Evolutionary conservation across 2,113 vertebrate genomes (phyloP).

Genomic region (Gorsachius goisagi): DNA sequence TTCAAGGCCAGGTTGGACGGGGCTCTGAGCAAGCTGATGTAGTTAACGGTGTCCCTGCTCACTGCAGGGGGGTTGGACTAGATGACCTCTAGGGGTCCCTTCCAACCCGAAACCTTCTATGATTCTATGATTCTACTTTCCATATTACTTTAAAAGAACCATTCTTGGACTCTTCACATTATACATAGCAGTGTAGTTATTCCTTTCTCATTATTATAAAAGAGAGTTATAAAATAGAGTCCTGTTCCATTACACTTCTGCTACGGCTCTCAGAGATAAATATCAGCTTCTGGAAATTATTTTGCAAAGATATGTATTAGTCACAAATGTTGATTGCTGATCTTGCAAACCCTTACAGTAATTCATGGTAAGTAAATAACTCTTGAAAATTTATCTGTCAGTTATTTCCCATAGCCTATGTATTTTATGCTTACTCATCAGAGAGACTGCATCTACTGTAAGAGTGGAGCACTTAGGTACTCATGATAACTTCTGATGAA

Average conservation of each 20-base stretch:
- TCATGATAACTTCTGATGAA: not conserved
- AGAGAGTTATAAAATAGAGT: not conserved
- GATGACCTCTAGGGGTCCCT: too few species aligned
- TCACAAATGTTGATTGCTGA: not conserved
- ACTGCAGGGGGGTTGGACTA: too few species aligned
- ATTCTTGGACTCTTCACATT: not conserved
- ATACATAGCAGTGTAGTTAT: not conserved
- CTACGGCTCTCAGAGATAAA: not conserved
- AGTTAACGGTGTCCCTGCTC: too few species aligned
- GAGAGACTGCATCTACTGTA: not conserved
- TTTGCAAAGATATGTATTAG: not conserved
- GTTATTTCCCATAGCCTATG: not conserved
- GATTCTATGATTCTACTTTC: too few species aligned
- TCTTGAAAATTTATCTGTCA: not conserved
- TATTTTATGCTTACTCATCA: not conserved
- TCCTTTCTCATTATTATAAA: not conserved
- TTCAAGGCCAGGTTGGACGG: too few species aligned
- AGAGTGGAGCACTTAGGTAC: not conserved
- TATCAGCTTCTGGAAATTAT: not conserved
- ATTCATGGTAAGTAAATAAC: not conserved
- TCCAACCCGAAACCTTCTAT: too few species aligned
- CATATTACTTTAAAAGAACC: not conserved
- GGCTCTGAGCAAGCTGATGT: too few species aligned
- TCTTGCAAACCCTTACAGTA: not conserved
- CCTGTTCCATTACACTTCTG: not conserved